Evolutionary conservation across 1,140 invertebrate species (phyloP), one percentile per base, ranked within the genome.

Genomic region (Rhynchophorus ferrugineus): DNA sequence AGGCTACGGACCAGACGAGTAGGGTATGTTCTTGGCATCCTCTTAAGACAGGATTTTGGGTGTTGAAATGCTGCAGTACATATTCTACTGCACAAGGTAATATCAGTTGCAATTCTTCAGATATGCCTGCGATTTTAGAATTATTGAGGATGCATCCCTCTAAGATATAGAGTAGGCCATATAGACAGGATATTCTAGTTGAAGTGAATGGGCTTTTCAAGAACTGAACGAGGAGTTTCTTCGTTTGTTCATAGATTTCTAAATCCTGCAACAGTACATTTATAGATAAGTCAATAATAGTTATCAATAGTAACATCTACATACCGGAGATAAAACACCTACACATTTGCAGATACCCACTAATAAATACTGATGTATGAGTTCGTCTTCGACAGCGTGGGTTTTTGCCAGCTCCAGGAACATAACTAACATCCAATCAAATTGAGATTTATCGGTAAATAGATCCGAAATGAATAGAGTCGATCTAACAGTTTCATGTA

Each of bases 141-240:
- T 77, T 76, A 2, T 74, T 70, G 8, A 79, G 65, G 49, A 75
- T 71, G 43, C 75, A 78, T 53, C 77, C 84, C 77, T 81, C 81
- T 33, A 91, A 70, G 37, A 92, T 66, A 67, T 87, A 90, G 3
- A 90, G 69, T n/a, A 84, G 68, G 1, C 87, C 87, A 64, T 87
- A 79, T 14, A 91, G 67, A 20, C 82, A 77, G 8, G 82, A 76
- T 33, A 85, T 78, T 62, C 80, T 76, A 11, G 81, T 79, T 1
- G 83, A 74, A 8, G 86, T 60, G 63, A 83, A 82, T 9, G 72
- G 75, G 61, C 78, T 82, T 64, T 80, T 82, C 1, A 87, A 72
- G 61, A 78, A 75, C 24, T 67, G 61, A 20, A 85, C 82, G 11
- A 88, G 61, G 6, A 83, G 61, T 54, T 80, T 81, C 54, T 80